A percentile compares a stretch with the other conserved stretches of the same genome.
Evolutionary conservation across 2,888 invertebrate genomes (phyloP).

Genomic region (Micropterix aruncella): DNA sequence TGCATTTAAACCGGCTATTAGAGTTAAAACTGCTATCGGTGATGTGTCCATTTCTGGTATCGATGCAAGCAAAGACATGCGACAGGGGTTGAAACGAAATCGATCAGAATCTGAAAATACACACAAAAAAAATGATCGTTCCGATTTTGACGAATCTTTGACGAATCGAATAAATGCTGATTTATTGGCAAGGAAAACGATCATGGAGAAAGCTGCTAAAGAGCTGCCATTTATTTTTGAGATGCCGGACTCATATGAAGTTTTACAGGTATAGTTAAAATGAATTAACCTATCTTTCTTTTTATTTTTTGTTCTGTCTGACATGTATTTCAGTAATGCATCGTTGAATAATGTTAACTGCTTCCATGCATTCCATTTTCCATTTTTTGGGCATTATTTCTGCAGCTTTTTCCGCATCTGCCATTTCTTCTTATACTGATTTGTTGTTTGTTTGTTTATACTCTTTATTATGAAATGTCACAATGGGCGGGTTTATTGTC

Average conservation of each 20-base stretch:
- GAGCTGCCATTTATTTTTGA: constrained; percentile 44
- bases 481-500: no score
- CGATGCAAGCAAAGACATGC: background rate
- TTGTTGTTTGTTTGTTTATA: no score
- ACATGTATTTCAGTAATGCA: no score
- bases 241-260: constrained; percentile 49
- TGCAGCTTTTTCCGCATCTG: no score
- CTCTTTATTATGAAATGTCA: no score
- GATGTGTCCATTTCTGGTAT: constrained; percentile 1
- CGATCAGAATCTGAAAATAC: constrained; percentile 1
- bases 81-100: constrained; percentile 2
- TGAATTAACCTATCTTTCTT: no score
- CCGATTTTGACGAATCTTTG: constrained; percentile 8
- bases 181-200: constrained; percentile 23
- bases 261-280: constrained; percentile 22
- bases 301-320: no score
- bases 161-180: constrained; percentile 18
- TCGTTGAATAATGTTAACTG: no score
- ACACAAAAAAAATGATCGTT: constrained; percentile 2
- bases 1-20: background rate
- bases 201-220: constrained; percentile 37
- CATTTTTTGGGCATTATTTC: no score
- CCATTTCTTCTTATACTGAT: no score
- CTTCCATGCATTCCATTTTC: no score
- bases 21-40: background rate